These are phyloP conservation scores for Amphiprion ocellaris DNA, from an alignment of 2,113 vertebrate species.

Conservation along the genomic window DNA sequence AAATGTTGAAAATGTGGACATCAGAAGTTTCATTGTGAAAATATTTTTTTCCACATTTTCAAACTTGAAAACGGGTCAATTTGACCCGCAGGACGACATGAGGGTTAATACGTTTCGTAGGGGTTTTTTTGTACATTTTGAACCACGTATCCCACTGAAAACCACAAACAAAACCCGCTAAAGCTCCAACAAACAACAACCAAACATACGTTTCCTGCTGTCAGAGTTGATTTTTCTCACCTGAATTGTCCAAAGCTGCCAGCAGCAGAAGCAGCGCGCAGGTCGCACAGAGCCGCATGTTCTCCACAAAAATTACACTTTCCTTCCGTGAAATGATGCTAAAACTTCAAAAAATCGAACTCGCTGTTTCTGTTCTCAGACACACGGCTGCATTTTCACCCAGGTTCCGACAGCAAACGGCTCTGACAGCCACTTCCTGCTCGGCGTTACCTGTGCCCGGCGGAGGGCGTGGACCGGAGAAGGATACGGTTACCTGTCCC, in stretches of 20 bases:
- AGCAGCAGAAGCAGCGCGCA: constrained; percentile 48
- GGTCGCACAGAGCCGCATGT: constrained; percentile 48
- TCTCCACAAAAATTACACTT: not conserved
- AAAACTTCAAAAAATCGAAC: not conserved
- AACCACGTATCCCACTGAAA: not conserved
- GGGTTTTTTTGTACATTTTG: not conserved
- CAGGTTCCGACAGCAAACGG: constrained; percentile 19
- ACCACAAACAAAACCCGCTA: not conserved
- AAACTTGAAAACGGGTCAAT: too few species aligned
- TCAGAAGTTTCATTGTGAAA: too few species aligned
- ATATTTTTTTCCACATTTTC: too few species aligned
- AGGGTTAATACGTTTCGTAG: too few species aligned
- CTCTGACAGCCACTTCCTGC: constrained; percentile 78
- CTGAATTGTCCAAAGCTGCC: constrained; percentile 58
- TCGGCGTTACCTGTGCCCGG: constrained; percentile 57
- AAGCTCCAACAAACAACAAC: not conserved
- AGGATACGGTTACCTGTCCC: constrained; percentile 71
- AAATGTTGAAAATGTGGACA: too few species aligned
- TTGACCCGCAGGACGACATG: too few species aligned
- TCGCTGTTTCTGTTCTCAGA: not conserved
- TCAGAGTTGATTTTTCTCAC: constrained; percentile 43
- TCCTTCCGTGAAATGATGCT: not conserved
- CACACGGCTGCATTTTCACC: constrained; percentile 38
- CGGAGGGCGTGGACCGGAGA: constrained; percentile 74
- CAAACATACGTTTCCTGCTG: not conserved